Conservation (phyloP, 1,140 invertebrate genomes). For the Dreissena rostriformis region DNA sequence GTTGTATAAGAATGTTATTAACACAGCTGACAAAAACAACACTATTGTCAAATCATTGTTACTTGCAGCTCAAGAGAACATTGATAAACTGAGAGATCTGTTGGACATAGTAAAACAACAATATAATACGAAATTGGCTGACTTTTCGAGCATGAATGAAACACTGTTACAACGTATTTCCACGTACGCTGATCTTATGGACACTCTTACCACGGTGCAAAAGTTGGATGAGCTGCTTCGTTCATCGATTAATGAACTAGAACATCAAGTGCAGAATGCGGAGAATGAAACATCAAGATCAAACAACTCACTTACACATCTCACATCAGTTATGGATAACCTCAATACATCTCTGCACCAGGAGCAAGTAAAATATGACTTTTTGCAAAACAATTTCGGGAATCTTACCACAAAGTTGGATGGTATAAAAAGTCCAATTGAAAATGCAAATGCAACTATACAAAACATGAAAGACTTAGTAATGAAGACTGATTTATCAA, state of each 20-base stretch:
- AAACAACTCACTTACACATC: conserved; percentile 1
- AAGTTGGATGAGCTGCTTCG: conserved; percentile 4
- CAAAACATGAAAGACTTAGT: conserved; percentile 5
- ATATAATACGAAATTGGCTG: background rate
- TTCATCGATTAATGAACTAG: conserved; percentile 20
- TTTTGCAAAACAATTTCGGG: conserved; percentile 29
- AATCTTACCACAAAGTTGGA: conserved; percentile 14
- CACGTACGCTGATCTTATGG: conserved; percentile 21
- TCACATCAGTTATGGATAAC: background rate
- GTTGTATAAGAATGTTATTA: conserved; percentile 26
- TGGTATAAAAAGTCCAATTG: conserved; percentile 3
- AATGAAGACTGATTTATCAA: background rate
- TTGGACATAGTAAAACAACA: background rate
- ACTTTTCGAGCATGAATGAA: conserved; percentile 39
- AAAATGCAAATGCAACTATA: conserved; percentile 15
- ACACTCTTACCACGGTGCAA: conserved; percentile 26
- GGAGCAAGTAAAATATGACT: conserved; percentile 43
- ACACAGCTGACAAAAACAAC: conserved; percentile 30
- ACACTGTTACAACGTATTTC: conserved; percentile 35
- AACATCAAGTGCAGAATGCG: background rate
- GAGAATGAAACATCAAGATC: background rate
- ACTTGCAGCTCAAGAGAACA: background rate
- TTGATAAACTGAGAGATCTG: background rate
- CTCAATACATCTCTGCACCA: conserved; percentile 24
- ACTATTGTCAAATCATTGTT: conserved; percentile 6